These are phyloP conservation scores for Solenopsis invicta DNA, from an alignment of 1,140 invertebrate species.

Conservation along the genomic window DNA sequence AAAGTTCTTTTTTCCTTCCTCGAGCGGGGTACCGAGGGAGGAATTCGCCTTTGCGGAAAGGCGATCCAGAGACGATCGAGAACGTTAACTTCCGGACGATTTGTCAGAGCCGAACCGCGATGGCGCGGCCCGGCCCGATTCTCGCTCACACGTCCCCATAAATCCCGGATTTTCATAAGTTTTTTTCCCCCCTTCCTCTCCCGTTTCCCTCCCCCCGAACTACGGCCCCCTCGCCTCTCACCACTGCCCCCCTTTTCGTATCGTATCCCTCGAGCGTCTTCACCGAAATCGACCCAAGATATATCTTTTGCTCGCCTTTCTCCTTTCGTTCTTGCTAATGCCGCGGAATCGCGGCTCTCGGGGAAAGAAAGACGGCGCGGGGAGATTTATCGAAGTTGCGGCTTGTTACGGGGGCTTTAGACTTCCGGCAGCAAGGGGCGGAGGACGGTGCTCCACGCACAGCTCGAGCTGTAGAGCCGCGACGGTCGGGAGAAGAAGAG, in stretches of 20 bases:
- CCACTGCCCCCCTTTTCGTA: conserved; percentile 23
- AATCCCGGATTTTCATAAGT: conserved; percentile 82
- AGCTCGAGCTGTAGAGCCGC: conserved; percentile 55
- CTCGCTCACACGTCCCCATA: conserved; percentile 68
- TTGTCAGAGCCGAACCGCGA: conserved; percentile 74
- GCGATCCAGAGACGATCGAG: conserved; percentile 71
- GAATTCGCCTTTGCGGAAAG: conserved; percentile 55
- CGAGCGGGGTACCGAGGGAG: conserved; percentile 16
- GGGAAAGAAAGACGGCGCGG: conserved; percentile 54
- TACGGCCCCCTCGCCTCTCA: conserved; percentile 11
- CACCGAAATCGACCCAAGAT: conserved; percentile 55
- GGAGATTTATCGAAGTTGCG: conserved; percentile 81
- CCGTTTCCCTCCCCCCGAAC: conserved; percentile 15
- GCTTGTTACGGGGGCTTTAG: conserved; percentile 78
- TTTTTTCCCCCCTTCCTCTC: conserved; percentile 56
- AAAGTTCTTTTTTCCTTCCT: conserved; percentile 29
- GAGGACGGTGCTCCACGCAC: conserved; percentile 60
- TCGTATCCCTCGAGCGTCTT: conserved; percentile 43
- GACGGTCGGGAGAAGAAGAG: conserved; percentile 75
- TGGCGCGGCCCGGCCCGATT: conserved; percentile 58
- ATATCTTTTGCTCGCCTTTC: conserved; percentile 51
- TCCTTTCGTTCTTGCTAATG: conserved; percentile 43
- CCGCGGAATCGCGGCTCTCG: conserved; percentile 56
- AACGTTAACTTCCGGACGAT: conserved; percentile 81
- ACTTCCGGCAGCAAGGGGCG: conserved; percentile 68